Conservation (phyloP, 2,797 vertebrate species). For the Chelidonichthys spinosus region DNA sequence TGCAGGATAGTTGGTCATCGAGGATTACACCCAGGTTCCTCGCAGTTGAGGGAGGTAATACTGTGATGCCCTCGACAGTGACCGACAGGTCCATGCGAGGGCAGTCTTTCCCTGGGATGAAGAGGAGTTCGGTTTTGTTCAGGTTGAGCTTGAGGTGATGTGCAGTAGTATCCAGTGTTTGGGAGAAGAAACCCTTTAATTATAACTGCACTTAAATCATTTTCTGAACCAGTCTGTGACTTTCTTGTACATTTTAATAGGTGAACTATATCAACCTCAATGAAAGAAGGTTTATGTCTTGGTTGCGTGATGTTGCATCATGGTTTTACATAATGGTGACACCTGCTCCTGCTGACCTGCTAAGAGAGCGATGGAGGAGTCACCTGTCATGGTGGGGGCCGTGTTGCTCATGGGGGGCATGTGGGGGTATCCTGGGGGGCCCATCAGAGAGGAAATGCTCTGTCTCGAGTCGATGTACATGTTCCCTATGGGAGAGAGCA, state of each 20-base stretch:
- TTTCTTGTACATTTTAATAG: neutral
- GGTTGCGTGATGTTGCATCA: neutral
- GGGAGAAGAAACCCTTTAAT: neutral
- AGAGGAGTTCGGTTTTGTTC: too few species aligned
- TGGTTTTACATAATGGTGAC: neutral
- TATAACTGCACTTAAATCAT: neutral
- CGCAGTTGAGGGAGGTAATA: too few species aligned
- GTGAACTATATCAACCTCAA: neutral
- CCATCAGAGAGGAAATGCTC: conserved; percentile 89
- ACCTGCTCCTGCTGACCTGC: conserved; percentile 28
- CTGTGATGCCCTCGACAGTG: too few species aligned
- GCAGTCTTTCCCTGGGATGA: too few species aligned
- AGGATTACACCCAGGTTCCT: too few species aligned
- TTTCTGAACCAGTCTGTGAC: neutral
- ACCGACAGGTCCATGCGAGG: too few species aligned
- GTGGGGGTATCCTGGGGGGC: conserved; percentile 88
- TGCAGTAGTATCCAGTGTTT: too few species aligned
- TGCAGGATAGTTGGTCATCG: too few species aligned
- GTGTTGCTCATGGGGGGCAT: conserved; percentile 87
- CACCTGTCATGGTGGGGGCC: conserved; percentile 86
- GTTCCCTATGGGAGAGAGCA: conserved; percentile 81
- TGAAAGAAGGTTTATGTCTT: neutral
- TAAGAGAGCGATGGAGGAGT: conserved; percentile 48
- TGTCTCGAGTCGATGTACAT: conserved; percentile 91
- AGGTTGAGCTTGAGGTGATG: too few species aligned